Conservation (phyloP, 1,140 invertebrate genomes). For the Leucophenga varia region DNA sequence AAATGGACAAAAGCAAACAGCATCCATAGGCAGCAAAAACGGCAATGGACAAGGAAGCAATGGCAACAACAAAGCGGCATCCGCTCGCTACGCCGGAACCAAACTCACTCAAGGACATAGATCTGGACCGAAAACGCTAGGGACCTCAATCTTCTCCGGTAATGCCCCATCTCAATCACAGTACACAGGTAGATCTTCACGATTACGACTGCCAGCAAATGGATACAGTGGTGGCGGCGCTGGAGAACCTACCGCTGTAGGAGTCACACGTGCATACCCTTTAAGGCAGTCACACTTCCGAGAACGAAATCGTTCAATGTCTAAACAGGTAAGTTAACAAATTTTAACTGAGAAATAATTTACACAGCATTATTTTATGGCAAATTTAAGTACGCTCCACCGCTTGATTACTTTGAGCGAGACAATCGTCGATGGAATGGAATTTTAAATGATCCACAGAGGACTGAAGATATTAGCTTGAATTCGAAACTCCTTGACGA, state of each 20-base stretch:
- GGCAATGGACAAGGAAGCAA: not conserved
- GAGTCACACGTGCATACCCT: conserved; percentile 32
- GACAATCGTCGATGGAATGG: no score
- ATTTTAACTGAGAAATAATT: no score
- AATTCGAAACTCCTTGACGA: no score
- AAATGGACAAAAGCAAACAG: conserved; percentile 24
- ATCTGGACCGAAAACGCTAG: conserved; percentile 8
- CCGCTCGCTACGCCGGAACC: no score
- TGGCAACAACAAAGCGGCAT: no score
- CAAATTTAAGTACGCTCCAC: no score
- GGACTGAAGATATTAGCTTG: no score
- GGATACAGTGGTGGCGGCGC: conserved; percentile 7
- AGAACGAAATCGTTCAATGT: conserved; percentile 39
- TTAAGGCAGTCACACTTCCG: conserved; percentile 43
- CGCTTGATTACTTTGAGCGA: no score
- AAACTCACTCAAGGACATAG: conserved; percentile 1
- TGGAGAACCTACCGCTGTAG: conserved; percentile 20
- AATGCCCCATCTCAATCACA: conserved; percentile 5
- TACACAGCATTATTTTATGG: no score
- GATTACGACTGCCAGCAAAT: conserved; percentile 12
- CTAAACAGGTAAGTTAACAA: conserved; percentile 39
- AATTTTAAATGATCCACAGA: no score
- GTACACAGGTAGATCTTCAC: not conserved
- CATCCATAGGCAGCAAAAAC: conserved; percentile 7
- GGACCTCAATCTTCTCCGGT: conserved; percentile 11